Conservation (phyloP, 1,140 invertebrate genomes). For the Pentalonia nigronervosa region DNA sequence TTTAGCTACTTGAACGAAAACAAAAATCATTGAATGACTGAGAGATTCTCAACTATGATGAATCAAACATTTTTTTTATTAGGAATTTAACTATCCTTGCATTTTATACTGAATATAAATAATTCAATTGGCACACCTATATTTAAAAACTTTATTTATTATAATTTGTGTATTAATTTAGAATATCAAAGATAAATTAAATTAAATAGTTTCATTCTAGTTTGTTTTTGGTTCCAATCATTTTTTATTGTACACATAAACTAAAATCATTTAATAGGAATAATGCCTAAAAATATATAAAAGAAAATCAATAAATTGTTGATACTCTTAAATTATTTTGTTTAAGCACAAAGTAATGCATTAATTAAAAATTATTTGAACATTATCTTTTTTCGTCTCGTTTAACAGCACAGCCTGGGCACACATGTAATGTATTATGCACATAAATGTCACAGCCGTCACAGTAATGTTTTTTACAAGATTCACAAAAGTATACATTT, state of each 20-base stretch:
- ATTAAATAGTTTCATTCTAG: not conserved
- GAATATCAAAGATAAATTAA: not conserved
- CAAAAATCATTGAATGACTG: not conserved
- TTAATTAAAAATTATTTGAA: not conserved
- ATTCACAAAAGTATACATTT: constrained; percentile 70
- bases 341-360: not conserved
- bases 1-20: not conserved
- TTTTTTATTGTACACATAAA: not conserved
- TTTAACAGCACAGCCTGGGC: constrained; percentile 85
- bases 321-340: not conserved
- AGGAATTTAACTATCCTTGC: not conserved
- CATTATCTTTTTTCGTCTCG: constrained; percentile 54
- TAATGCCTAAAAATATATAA: not conserved
- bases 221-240: not conserved
- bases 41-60: not conserved
- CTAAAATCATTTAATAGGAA: not conserved
- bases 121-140: not conserved
- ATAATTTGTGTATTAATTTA: not conserved
- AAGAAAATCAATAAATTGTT: not conserved
- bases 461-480: constrained; percentile 84
- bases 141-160: not conserved
- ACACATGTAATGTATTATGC: constrained; percentile 90
- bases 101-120: not conserved
- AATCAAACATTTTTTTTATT: not conserved
- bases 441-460: constrained; percentile 95